Conservation (phyloP, 2,113 vertebrate species). For the Gracilinanus agilis region DNA sequence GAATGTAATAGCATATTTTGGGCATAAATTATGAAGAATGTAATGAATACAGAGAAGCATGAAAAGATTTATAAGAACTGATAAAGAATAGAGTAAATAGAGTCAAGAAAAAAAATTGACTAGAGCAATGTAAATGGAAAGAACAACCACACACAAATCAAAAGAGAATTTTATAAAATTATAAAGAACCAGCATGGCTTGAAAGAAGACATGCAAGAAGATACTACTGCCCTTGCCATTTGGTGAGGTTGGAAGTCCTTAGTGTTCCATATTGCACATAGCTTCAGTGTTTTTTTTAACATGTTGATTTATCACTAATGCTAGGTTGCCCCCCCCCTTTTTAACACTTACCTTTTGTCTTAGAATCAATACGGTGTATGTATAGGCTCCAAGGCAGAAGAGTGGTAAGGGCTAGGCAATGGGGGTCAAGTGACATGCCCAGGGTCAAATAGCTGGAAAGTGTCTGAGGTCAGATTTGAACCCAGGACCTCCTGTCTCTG, state of each 20-base stretch:
- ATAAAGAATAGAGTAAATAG: not conserved
- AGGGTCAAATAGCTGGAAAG: too few species aligned
- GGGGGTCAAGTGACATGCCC: too few species aligned
- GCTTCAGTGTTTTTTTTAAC: not conserved
- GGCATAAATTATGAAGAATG: not conserved
- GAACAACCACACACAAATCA: not conserved
- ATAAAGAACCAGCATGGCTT: not conserved
- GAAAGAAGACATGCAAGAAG: not conserved
- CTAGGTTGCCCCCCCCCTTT: not conserved
- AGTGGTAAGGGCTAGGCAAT: too few species aligned
- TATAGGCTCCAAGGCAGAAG: too few species aligned
- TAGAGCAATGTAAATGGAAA: not conserved
- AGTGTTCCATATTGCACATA: not conserved
- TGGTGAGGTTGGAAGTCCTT: not conserved
- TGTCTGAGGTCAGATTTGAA: too few species aligned
- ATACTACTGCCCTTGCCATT: not conserved
- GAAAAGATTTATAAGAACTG: not conserved
- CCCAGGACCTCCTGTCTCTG: too few species aligned
- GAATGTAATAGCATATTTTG: not conserved
- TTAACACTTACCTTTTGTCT: too few species aligned
- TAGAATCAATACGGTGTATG: too few species aligned
- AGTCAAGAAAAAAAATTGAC: not conserved
- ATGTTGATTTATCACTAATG: not conserved
- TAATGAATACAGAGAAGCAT: not conserved
- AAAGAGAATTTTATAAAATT: not conserved